Evolutionary conservation across 2,113 vertebrate species (phyloP).

Genomic region (Myanophis thanlyinensis): DNA sequence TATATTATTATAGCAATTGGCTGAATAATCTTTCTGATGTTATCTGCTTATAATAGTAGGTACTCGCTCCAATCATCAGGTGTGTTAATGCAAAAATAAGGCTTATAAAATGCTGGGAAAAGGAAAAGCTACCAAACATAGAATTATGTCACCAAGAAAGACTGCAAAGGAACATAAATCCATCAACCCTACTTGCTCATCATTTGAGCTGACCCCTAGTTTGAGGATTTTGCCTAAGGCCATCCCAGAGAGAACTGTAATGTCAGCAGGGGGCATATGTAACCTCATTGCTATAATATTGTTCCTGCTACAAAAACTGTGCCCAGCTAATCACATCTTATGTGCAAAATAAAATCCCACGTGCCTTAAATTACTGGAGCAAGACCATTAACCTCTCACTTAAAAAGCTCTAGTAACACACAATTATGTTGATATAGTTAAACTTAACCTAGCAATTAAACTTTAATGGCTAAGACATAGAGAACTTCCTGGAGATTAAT

Average conservation of each 20-base stretch:
- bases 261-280: background rate
- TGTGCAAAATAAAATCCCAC: constrained; percentile 39
- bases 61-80: background rate
- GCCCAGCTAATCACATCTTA: constrained; percentile 21
- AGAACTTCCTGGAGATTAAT: constrained; percentile 30
- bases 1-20: background rate
- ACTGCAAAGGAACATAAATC: background rate
- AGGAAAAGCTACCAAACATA: background rate
- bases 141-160: background rate
- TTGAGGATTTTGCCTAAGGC: constrained; percentile 1
- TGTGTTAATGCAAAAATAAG: background rate
- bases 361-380: constrained; percentile 37
- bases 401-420: constrained; percentile 30
- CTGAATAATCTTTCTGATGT: background rate
- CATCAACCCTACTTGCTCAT: background rate
- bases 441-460: constrained; percentile 33
- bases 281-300: constrained; percentile 10
- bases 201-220: background rate
- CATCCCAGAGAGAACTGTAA: background rate
- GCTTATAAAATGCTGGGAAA: background rate
- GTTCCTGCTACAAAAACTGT: background rate
- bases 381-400: constrained; percentile 28
- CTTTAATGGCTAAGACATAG: constrained; percentile 15
- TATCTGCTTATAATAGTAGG: background rate
- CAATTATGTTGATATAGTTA: constrained; percentile 40